phyloP scores from a whole-genome alignment of 1,140 invertebrate species.

The Pantala flavescens region DNA sequence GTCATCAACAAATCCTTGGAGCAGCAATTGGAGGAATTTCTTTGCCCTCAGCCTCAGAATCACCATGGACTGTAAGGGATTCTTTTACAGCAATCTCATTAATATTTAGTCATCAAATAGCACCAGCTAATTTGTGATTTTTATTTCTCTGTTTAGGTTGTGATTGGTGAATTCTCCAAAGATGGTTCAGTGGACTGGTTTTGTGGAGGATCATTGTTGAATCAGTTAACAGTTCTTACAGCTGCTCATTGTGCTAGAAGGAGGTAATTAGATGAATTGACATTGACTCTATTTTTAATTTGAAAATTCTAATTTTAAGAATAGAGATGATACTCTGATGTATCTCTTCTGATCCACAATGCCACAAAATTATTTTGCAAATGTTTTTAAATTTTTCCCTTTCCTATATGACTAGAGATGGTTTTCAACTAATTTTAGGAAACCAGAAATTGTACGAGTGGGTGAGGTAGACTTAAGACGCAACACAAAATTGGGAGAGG shows the following conservation, averaged over 20 bases:
- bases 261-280: slow-evolving; percentile 18
- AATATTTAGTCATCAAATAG: no score
- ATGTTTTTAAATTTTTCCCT: no score
- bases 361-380: no score
- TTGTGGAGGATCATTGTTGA: slow-evolving; percentile 17
- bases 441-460: slow-evolving; percentile 18
- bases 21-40: slow-evolving; percentile 20
- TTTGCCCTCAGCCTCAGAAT: slow-evolving; percentile 15
- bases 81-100: background rate
- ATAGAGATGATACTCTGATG: no score
- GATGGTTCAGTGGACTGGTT: slow-evolving; percentile 17
- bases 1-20: slow-evolving; percentile 12
- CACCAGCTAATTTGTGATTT: no score
- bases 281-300: background rate
- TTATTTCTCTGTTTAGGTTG: slow-evolving; percentile 5
- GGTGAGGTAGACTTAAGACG: slow-evolving; percentile 19
- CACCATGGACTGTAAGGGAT: slow-evolving; percentile 21
- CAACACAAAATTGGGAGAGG: background rate
- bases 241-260: slow-evolving; percentile 20
- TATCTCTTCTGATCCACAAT: no score
- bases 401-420: no score
- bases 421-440: background rate
- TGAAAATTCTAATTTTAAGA: background rate
- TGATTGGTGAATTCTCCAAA: slow-evolving; percentile 15
- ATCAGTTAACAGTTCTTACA: slow-evolving; percentile 15